A percentile compares a stretch with the other conserved stretches of the same genome.
Evolutionary conservation across 2,113 vertebrate species (phyloP).

Genomic region (Microcebus griseorufus): DNA sequence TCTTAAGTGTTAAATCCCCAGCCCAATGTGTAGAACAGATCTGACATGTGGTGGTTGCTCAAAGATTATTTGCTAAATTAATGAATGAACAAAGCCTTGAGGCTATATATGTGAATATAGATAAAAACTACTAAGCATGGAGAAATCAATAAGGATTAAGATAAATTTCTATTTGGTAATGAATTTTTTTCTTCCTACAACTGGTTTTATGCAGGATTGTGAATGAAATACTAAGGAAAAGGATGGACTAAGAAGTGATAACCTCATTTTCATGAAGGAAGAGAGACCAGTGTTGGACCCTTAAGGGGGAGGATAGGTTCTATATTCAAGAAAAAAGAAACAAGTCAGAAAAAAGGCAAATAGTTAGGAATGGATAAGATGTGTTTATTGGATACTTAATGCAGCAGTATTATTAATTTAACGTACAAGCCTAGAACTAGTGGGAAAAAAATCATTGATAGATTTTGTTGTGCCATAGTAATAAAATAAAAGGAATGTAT

Average conservation of each 20-base stretch:
- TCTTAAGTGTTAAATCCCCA: background rate
- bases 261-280: background rate
- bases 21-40: background rate
- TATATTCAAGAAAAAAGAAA: background rate
- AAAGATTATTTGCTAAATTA: background rate
- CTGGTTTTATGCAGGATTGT: background rate
- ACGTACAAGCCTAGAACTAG: background rate
- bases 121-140: background rate
- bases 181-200: background rate
- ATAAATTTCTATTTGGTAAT: background rate
- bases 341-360: background rate
- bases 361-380: background rate
- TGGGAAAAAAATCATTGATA: background rate
- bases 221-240: background rate
- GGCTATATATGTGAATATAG: background rate
- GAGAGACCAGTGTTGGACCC: background rate
- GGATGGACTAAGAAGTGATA: background rate
- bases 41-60: background rate
- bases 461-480: background rate
- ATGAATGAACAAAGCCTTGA: background rate
- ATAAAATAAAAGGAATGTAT: background rate
- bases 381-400: background rate
- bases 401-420: background rate
- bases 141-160: background rate
- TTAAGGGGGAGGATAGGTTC: background rate